Evolutionary conservation across 2,113 vertebrate species (phyloP), one percentile per base, ranked within the genome.

Genomic region (Egretta garzetta): DNA sequence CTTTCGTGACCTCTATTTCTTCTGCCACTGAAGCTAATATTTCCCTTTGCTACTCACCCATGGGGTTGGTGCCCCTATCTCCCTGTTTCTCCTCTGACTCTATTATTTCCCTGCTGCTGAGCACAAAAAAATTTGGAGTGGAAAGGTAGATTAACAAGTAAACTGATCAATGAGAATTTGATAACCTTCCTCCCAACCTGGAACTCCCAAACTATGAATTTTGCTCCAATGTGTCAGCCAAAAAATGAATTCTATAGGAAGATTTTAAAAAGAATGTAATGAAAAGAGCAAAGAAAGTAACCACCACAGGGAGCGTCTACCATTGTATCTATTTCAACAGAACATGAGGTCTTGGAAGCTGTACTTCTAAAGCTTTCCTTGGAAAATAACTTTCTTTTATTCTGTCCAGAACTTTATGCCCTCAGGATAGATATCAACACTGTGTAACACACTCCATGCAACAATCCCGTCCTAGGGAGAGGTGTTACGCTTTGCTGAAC

Each of bases 91-190:
- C 33, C 28, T 94, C 63, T 95, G 80, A 27, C 45, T 96, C 30
- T 30, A 2, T 73, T 79, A 55, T 66, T 62, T 59, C 56, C 72
- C 86, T 63, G 86, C 76, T 96, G 80, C 50, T 91, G n/a, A 93
- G 93, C 58, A 76, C 39, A 92, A 92, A 90, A 91, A 77, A 24
- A 6, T 3, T 28, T 12, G 32, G 60, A 82, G 56, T 85, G 56
- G 58, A 64, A 87, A 81, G 77, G 80, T 6, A 92, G 70, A 80
- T 86, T 10, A 72, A 49, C 62, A 59, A 66, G 80, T 72, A 88
- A 95, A 77, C 62, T 75, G 82, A 93, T 93, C 92, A 86, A 75
- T 95, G 88, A 5, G 50, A 28, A 71, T 63, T 75, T 81, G 83
- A 79, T 91, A 81, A 74, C 91, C 88, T 81, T 84, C 52, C n/a